phyloP scores from a whole-genome alignment of 2,888 invertebrate species.

The Electrophaes corylata region DNA sequence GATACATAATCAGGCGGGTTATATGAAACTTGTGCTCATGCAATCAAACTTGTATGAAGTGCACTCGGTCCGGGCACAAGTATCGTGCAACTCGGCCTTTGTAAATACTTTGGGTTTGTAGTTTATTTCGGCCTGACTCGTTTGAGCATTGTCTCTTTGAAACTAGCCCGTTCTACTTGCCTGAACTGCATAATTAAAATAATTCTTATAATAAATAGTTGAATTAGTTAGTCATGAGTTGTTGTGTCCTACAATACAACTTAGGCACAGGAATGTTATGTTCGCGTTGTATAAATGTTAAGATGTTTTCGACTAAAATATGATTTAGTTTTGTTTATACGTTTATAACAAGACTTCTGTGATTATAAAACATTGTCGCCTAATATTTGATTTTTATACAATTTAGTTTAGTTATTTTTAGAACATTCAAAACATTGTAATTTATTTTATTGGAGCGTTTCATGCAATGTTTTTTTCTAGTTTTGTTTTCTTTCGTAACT shows the following conservation, averaged over 20 bases:
- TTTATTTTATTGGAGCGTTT: slow-evolving; percentile 43
- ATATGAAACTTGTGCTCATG: neutral
- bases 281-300: slow-evolving; percentile 50
- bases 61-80: neutral
- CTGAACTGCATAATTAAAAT: slow-evolving; percentile 57
- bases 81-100: neutral
- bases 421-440: slow-evolving; percentile 41
- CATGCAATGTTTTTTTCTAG: slow-evolving; percentile 30
- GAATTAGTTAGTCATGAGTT: slow-evolving; percentile 56
- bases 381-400: slow-evolving; percentile 53
- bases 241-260: slow-evolving; percentile 9
- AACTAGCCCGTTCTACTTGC: slow-evolving; percentile 58
- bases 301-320: slow-evolving; percentile 45
- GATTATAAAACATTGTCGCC: slow-evolving; percentile 62
- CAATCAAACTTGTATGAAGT: neutral
- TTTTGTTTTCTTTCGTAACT: slow-evolving; percentile 25
- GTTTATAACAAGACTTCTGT: slow-evolving; percentile 61
- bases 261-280: slow-evolving; percentile 40
- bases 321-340: slow-evolving; percentile 39
- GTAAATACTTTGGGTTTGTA: slow-evolving; percentile 3
- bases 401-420: slow-evolving; percentile 50
- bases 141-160: slow-evolving; percentile 23
- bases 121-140: slow-evolving; percentile 14
- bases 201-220: slow-evolving; percentile 49
- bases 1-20: neutral